Percentiles rank a stretch among this genome's conserved stretches.
These are phyloP conservation scores for Seriola aureovittata DNA, from an alignment of 2,113 vertebrate species.

Conservation along the genomic window DNA sequence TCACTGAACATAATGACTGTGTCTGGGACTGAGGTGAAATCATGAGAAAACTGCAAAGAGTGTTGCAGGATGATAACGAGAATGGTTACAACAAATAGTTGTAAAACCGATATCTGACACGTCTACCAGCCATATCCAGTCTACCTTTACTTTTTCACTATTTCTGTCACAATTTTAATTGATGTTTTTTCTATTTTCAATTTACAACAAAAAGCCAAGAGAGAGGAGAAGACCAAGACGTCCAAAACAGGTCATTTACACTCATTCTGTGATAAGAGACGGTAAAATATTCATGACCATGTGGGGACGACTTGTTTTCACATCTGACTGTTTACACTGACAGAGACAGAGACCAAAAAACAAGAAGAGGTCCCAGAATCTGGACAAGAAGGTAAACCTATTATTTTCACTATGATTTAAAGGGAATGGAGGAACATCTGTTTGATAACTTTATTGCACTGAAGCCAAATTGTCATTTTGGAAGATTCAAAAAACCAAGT, in stretches of 20 bases:
- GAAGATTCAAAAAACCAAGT: too few species aligned
- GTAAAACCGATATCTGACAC: too few species aligned
- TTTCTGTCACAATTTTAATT: neutral
- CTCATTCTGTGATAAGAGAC: neutral
- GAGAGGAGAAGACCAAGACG: slow-evolving; percentile 53
- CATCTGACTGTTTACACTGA: neutral
- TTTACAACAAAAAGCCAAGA: slow-evolving; percentile 49
- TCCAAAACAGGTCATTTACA: slow-evolving; percentile 50
- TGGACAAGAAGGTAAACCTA: slow-evolving; percentile 65
- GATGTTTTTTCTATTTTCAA: neutral
- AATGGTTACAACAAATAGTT: too few species aligned
- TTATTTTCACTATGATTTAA: neutral
- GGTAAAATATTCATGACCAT: neutral
- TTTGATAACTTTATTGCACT: too few species aligned
- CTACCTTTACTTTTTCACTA: neutral
- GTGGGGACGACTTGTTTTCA: neutral
- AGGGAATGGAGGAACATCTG: too few species aligned
- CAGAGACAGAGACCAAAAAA: slow-evolving; percentile 52
- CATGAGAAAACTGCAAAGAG: neutral
- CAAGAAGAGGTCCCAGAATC: slow-evolving; percentile 45
- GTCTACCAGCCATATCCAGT: too few species aligned
- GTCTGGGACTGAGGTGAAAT: neutral
- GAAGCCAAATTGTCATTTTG: too few species aligned
- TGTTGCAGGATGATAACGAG: too few species aligned
- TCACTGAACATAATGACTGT: neutral